phyloP scores from a whole-genome alignment of 2,113 vertebrate species.

The Erythrocebus patas region DNA sequence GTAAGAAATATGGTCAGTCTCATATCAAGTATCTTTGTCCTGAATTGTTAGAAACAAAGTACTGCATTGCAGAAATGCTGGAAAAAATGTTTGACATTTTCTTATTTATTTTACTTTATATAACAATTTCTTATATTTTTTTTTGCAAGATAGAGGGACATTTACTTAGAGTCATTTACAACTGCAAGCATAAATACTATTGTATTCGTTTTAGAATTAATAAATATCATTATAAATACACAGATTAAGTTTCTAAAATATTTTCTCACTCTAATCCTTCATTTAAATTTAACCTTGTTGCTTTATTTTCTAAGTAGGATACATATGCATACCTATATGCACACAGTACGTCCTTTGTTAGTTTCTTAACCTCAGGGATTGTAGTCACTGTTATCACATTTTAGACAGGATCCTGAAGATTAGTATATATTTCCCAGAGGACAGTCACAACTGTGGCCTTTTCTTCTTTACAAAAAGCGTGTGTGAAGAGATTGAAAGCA shows the following conservation, averaged over 20 bases:
- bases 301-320: neutral
- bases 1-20: neutral
- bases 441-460: neutral
- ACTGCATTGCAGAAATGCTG: neutral
- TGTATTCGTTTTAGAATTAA: neutral
- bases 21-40: neutral
- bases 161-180: neutral
- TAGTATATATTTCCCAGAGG: neutral
- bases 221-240: neutral
- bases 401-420: neutral
- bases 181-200: neutral
- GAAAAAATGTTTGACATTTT: neutral
- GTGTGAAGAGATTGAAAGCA: neutral
- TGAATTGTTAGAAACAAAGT: neutral
- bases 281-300: neutral
- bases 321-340: neutral
- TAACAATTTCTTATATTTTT: neutral
- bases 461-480: neutral
- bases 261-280: neutral
- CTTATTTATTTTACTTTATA: neutral
- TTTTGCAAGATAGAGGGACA: neutral
- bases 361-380: neutral
- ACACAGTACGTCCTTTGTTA: neutral
- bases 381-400: neutral
- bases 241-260: neutral